A percentile compares a stretch with the other conserved stretches of the same genome.
phyloP scores from a whole-genome alignment of 2,113 vertebrate genomes.

The Carassius auratus region DNA sequence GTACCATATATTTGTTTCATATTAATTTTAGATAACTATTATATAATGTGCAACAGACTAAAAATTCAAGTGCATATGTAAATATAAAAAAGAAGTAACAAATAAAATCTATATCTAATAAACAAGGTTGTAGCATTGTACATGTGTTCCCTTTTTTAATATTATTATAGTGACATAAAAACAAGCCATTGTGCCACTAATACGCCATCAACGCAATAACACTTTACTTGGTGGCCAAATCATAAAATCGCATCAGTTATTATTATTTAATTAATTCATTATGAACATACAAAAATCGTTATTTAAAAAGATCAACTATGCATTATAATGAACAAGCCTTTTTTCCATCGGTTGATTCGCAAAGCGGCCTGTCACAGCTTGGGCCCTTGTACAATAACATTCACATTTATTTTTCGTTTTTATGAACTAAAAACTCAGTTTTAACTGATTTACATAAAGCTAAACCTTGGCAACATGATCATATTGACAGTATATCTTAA shows the following conservation, averaged over 20 bases:
- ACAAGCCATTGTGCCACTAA: constrained; percentile 48
- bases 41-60: background rate
- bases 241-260: background rate
- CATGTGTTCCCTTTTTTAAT: background rate
- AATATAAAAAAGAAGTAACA: background rate
- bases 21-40: too few relatives aligned
- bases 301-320: background rate
- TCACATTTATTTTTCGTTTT: background rate
- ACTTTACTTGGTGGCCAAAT: background rate
- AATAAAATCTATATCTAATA: too few relatives aligned
- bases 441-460: too few relatives aligned
- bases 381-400: background rate
- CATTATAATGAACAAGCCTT: background rate
- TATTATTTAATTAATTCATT: too few relatives aligned
- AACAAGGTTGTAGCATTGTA: background rate
- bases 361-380: constrained; percentile 17
- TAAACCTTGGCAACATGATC: background rate
- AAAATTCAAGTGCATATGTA: too few relatives aligned
- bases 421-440: too few relatives aligned
- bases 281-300: background rate
- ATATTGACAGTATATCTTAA: background rate
- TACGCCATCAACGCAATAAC: constrained; percentile 26
- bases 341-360: background rate
- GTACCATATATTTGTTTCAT: too few relatives aligned
- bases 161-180: background rate